These are phyloP conservation scores for Musca vetustissima DNA, from an alignment of 1,140 invertebrate species.

Conservation along the genomic window DNA sequence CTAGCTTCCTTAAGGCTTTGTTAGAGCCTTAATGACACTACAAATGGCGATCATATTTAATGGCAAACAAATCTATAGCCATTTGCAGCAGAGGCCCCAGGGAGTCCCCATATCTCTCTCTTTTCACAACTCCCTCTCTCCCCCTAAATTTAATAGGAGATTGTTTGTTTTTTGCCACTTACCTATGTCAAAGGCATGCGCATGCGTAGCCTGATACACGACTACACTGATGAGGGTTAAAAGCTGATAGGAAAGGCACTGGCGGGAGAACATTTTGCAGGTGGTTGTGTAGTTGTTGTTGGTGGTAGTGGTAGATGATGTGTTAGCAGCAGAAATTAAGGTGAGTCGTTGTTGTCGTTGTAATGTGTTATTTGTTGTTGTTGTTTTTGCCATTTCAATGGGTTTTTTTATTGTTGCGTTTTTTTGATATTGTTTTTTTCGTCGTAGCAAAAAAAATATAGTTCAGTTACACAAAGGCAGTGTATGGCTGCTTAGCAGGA, in stretches of 20 bases:
- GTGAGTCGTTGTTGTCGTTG: conserved; percentile 17
- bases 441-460: background rate
- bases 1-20: background rate
- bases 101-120: too few relatives aligned
- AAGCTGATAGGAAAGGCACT: conserved; percentile 50
- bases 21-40: conserved; percentile 14
- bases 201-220: conserved; percentile 37
- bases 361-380: conserved; percentile 20
- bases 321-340: conserved; percentile 4
- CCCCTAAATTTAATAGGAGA: too few relatives aligned
- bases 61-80: background rate
- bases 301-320: too few relatives aligned
- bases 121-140: too few relatives aligned
- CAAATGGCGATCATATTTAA: conserved; percentile 13
- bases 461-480: conserved; percentile 3
- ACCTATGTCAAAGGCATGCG: conserved; percentile 51
- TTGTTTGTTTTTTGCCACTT: conserved; percentile 30
- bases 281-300: conserved; percentile 20
- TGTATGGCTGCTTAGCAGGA: conserved; percentile 14
- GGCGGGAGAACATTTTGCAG: conserved; percentile 43
- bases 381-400: conserved; percentile 24
- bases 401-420: background rate
- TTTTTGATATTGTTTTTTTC: conserved; percentile 10
- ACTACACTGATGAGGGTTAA: conserved; percentile 41
- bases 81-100: too few relatives aligned